These are phyloP conservation scores for Ptychoptera albimana DNA, from an alignment of 2,888 invertebrate species.

Conservation along the genomic window DNA sequence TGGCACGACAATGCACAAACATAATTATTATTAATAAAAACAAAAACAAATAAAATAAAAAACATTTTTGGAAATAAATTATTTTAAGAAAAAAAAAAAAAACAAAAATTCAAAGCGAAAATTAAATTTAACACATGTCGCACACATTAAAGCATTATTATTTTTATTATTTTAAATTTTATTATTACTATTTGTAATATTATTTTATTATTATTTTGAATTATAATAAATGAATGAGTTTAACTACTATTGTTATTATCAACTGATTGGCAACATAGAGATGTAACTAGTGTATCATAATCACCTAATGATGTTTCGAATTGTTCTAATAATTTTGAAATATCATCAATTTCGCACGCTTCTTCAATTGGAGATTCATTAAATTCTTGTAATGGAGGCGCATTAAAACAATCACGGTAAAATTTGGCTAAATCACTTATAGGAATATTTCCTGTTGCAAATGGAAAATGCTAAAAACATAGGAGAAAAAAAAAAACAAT, in stretches of 20 bases:
- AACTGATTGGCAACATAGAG: conserved; percentile 17
- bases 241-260: conserved; percentile 14
- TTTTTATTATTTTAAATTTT: conserved; percentile 1
- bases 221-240: conserved; percentile 5
- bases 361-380: conserved; percentile 6
- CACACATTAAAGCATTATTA: neutral
- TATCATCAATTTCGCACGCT: conserved; percentile 19
- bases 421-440: conserved; percentile 31
- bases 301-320: conserved; percentile 30
- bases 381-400: conserved; percentile 20
- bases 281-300: conserved; percentile 30
- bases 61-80: no score
- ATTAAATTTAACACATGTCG: no score
- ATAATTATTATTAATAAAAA: no score
- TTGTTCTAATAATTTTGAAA: conserved; percentile 28
- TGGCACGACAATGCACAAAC: no score
- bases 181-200: neutral
- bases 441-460: conserved; percentile 28
- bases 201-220: neutral
- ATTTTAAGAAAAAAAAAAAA: no score
- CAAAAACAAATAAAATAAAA: no score
- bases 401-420: conserved; percentile 30
- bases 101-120: no score
- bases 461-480: conserved; percentile 26
- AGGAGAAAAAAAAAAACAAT: conserved; percentile 6